These are phyloP conservation scores for Lucifuga dentata DNA, from an alignment of 2,113 vertebrate species.

Conservation along the genomic window DNA sequence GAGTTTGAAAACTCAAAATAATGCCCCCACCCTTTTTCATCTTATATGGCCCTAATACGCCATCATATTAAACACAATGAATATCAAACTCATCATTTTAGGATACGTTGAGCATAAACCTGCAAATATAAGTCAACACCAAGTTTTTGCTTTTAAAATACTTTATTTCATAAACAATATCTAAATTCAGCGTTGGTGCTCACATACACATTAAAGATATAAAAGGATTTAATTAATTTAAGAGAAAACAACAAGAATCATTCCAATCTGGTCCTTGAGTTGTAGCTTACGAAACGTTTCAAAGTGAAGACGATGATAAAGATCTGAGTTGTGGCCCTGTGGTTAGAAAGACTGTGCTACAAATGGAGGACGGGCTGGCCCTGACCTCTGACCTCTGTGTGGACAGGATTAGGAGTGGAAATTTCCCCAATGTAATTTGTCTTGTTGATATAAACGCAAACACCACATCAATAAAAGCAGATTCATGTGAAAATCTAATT, in stretches of 20 bases:
- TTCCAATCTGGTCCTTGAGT: conserved; percentile 51
- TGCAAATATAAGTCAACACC: not conserved
- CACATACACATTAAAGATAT: conserved; percentile 75
- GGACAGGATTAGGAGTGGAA: not conserved
- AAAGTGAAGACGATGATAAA: not conserved
- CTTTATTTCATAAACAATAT: conserved; percentile 84
- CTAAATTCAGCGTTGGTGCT: conserved; percentile 67
- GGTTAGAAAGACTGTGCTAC: conserved; percentile 56
- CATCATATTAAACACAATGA: no score
- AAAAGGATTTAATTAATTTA: conserved; percentile 74
- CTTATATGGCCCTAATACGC: no score
- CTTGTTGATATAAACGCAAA: not conserved
- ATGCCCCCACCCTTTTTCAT: no score
- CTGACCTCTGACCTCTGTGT: not conserved
- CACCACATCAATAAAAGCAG: no score
- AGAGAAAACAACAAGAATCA: conserved; percentile 65
- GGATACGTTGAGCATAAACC: not conserved
- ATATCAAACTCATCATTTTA: no score
- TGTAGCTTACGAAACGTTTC: conserved; percentile 13
- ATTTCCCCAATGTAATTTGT: not conserved
- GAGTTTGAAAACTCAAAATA: no score
- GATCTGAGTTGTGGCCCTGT: conserved; percentile 2
- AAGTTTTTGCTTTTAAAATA: conserved; percentile 77
- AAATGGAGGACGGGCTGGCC: conserved; percentile 21
- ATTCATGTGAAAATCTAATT: not conserved